phyloP scores from a whole-genome alignment of 2,797 vertebrate species.

The Okamejei kenojei region DNA sequence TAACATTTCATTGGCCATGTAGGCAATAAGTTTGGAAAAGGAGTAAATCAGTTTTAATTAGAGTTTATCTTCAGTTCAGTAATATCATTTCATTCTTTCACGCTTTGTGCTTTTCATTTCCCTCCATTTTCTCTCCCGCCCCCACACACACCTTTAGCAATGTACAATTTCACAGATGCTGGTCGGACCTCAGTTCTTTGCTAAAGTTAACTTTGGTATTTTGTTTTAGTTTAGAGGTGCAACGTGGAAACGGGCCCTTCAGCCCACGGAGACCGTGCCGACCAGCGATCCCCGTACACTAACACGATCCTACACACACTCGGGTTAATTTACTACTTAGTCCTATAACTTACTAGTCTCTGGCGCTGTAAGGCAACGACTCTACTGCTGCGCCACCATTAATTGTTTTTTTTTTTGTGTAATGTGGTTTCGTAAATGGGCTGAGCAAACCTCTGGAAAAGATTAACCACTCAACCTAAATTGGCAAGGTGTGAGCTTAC shows the following conservation, averaged over 20 bases:
- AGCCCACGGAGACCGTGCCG: no score
- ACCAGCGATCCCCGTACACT: no score
- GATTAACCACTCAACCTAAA: neutral
- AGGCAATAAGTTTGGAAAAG: neutral
- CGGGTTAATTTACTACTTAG: no score
- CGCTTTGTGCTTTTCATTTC: neutral
- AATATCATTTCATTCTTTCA: neutral
- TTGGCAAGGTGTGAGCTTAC: neutral
- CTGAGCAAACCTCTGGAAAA: neutral
- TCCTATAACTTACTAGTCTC: no score
- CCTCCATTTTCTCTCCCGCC: neutral
- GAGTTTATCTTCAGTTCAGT: no score
- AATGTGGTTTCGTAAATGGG: neutral
- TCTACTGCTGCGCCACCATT: no score
- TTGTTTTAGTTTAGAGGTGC: no score
- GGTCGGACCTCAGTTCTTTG: neutral
- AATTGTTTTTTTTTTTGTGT: neutral
- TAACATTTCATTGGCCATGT: neutral
- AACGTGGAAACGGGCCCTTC: no score
- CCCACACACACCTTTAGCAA: no score
- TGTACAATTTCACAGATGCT: no score
- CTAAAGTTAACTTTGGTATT: neutral
- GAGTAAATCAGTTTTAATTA: neutral
- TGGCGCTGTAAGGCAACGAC: no score
- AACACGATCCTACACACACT: no score